Evolutionary conservation across 2,113 vertebrate species (phyloP).

Genomic region (Cheilinus undulatus): DNA sequence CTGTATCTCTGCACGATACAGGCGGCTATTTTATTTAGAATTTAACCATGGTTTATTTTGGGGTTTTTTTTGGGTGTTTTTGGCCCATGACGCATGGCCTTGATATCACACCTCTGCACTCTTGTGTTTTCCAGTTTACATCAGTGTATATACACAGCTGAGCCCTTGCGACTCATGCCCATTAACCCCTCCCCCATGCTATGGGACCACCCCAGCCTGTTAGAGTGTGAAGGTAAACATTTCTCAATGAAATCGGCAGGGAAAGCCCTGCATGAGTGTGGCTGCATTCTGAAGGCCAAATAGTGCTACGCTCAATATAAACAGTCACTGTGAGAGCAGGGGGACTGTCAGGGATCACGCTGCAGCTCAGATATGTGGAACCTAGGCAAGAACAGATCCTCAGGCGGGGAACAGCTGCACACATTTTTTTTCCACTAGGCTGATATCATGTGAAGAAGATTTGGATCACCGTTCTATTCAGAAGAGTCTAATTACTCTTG

Average conservation of each 20-base stretch:
- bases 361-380: slow-evolving; percentile 45
- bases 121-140: slow-evolving; percentile 36
- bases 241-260: slow-evolving; percentile 57
- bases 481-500: slow-evolving; percentile 39
- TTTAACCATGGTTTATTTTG: neutral
- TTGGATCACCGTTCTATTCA: slow-evolving; percentile 37
- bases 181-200: slow-evolving; percentile 54
- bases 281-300: slow-evolving; percentile 74
- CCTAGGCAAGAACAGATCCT: slow-evolving; percentile 4
- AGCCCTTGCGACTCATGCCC: slow-evolving; percentile 48
- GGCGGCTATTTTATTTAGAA: too few species aligned
- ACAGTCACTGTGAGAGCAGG: slow-evolving; percentile 56
- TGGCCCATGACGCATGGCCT: slow-evolving; percentile 2
- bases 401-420: slow-evolving; percentile 54
- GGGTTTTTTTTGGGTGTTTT: neutral
- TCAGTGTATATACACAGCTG: slow-evolving; percentile 48
- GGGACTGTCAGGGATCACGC: slow-evolving; percentile 55
- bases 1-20: slow-evolving; percentile 57
- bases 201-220: slow-evolving; percentile 59
- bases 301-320: slow-evolving; percentile 69
- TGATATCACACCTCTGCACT: slow-evolving; percentile 14
- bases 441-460: slow-evolving; percentile 41
- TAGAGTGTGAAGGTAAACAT: slow-evolving; percentile 77
- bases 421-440: slow-evolving; percentile 42
- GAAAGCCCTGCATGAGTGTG: slow-evolving; percentile 54